phyloP scores from a whole-genome alignment of 2,113 vertebrate species.

The Carassius auratus region DNA sequence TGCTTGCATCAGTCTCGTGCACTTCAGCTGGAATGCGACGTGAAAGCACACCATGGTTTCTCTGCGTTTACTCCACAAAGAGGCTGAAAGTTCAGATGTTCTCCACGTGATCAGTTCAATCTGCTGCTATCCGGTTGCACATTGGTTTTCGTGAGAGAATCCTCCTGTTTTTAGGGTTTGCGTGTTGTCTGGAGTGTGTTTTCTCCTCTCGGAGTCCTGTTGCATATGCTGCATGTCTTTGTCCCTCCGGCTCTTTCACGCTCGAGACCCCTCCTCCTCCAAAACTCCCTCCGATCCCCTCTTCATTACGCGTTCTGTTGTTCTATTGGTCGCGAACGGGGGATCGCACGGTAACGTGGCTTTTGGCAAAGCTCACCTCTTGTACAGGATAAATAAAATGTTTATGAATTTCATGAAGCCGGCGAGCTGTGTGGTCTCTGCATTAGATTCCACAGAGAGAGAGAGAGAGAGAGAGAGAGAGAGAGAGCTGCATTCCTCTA shows the following conservation, averaged over 20 bases:
- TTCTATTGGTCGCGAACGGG: slow-evolving; percentile 72
- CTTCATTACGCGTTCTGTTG: slow-evolving; percentile 58
- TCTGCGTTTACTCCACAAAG: background rate
- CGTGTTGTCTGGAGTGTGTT: background rate
- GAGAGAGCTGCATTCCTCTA: slow-evolving; percentile 60
- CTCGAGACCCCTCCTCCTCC: slow-evolving; percentile 62
- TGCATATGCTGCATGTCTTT: slow-evolving; percentile 70
- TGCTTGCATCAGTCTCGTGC: background rate
- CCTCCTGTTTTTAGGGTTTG: background rate
- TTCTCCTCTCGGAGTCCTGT: background rate
- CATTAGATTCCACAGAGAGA: slow-evolving; percentile 41
- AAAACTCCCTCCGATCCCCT: slow-evolving; percentile 31
- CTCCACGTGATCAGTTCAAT: background rate
- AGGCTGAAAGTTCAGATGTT: background rate
- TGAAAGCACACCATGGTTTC: too few relatives aligned
- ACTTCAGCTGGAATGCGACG: too few relatives aligned
- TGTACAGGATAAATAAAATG: slow-evolving; percentile 63
- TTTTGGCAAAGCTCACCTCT: slow-evolving; percentile 52
- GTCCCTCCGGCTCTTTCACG: slow-evolving; percentile 73
- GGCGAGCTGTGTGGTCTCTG: slow-evolving; percentile 67
- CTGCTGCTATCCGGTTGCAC: background rate
- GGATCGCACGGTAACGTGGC: slow-evolving; percentile 61
- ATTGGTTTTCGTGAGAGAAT: background rate
- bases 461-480: background rate
- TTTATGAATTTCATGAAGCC: slow-evolving; percentile 64